These are phyloP conservation scores for Mormyrops attenuatus DNA, from an alignment of 2,797 vertebrate species.

Conservation along the genomic window DNA sequence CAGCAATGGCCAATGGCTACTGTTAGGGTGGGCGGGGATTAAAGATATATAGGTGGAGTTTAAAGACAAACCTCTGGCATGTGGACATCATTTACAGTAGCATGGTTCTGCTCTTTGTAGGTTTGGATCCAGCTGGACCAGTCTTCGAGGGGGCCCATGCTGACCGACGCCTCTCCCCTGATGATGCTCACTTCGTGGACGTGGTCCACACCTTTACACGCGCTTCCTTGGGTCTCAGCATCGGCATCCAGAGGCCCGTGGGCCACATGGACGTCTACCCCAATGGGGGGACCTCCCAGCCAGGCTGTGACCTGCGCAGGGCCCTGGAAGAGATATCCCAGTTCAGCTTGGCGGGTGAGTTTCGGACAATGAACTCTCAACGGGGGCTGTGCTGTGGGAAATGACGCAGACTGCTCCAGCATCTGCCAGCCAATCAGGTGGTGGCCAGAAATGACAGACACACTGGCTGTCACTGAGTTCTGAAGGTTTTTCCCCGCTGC, in stretches of 20 bases:
- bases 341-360: not conserved
- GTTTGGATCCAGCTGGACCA: constrained; percentile 66
- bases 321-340: not conserved
- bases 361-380: not conserved
- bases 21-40: not conserved
- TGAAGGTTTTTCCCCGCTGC: not conserved
- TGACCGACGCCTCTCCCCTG: constrained; percentile 60
- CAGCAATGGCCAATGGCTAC: not conserved
- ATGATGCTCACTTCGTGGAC: constrained; percentile 67
- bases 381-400: not conserved
- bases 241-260: constrained; percentile 90
- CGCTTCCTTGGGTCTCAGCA: constrained; percentile 63
- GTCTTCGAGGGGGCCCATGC: constrained; percentile 64
- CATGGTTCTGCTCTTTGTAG: constrained; percentile 39
- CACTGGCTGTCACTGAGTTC: not conserved
- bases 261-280: constrained; percentile 96
- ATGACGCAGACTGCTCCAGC: not conserved
- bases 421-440: not conserved
- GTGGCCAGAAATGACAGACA: not conserved
- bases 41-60: not conserved
- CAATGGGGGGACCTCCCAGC: constrained; percentile 91
- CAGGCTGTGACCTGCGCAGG: constrained; percentile 77
- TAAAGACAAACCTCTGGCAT: not conserved
- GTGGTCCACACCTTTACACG: constrained; percentile 66
- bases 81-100: not conserved